Evolutionary conservation across 2,797 vertebrate genomes (phyloP).

Genomic region (Acanthurus leucopareius): DNA sequence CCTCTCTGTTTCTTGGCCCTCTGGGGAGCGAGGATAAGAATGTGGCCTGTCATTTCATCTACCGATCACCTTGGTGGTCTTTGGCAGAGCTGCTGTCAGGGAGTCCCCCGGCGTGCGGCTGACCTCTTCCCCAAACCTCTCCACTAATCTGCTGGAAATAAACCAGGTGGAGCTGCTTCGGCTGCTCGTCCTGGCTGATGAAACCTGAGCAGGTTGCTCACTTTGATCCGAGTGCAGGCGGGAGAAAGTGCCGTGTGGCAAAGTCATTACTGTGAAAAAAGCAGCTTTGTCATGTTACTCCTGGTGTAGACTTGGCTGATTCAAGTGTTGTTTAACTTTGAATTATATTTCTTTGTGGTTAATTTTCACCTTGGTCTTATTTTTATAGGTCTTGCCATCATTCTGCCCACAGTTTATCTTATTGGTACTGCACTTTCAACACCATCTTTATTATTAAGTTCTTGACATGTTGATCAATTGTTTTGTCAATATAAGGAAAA

Average conservation of each 20-base stretch:
- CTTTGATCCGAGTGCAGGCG: conserved; percentile 68
- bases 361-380: neutral
- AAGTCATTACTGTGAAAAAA: conserved; percentile 70
- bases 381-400: neutral
- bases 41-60: conserved; percentile 71
- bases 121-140: conserved; percentile 76
- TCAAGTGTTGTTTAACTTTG: conserved; percentile 16
- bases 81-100: conserved; percentile 73
- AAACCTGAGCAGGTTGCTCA: conserved; percentile 73
- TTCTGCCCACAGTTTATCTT: neutral
- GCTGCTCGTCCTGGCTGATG: conserved; percentile 68
- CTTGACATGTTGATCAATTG: too few species aligned
- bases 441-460: too few species aligned
- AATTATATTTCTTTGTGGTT: neutral
- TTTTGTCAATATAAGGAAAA: too few species aligned
- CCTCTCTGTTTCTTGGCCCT: conserved; percentile 44
- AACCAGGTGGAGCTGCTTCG: conserved; percentile 71
- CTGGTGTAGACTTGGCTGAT: conserved; percentile 32
- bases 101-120: conserved; percentile 67
- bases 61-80: conserved; percentile 81
- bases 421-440: too few species aligned
- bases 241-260: conserved; percentile 69
- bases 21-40: conserved; percentile 62
- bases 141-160: conserved; percentile 80
- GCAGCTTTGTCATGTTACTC: conserved; percentile 42